These are phyloP conservation scores for Acrobasis suavella DNA, from an alignment of 2,888 invertebrate species.

Conservation along the genomic window DNA sequence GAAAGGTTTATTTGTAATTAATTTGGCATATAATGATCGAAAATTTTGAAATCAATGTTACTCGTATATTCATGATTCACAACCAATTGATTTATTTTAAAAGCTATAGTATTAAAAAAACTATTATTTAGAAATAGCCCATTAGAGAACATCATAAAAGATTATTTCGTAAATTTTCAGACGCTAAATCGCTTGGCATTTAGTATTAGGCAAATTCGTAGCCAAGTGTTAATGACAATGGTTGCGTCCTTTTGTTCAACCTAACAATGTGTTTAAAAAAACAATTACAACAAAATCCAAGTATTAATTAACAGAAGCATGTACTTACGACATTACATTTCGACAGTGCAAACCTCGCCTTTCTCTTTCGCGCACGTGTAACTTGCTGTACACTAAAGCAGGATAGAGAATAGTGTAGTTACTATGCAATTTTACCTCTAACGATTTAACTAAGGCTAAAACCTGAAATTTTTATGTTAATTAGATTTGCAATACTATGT, in stretches of 20 bases:
- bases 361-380: conserved; percentile 51
- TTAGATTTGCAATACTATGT: conserved; percentile 68
- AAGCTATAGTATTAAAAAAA: not conserved
- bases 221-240: conserved; percentile 8
- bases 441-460: conserved; percentile 70
- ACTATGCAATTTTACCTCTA: conserved; percentile 64
- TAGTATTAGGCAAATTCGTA: conserved; percentile 11
- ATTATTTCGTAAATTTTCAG: not conserved
- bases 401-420: conserved; percentile 50
- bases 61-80: too few species aligned
- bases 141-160: not conserved
- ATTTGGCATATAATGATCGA: too few species aligned
- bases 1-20: too few species aligned
- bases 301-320: conserved; percentile 51
- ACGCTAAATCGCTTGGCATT: conserved; percentile 9
- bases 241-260: conserved; percentile 1
- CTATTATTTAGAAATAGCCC: not conserved
- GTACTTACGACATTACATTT: conserved; percentile 59
- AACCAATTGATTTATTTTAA: not conserved
- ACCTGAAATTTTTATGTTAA: conserved; percentile 80
- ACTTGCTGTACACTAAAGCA: conserved; percentile 49
- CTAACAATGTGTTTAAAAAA: conserved; percentile 26
- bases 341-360: conserved; percentile 48
- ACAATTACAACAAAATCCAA: conserved; percentile 40
- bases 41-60: too few species aligned